Evolutionary conservation across 2,888 invertebrate species (phyloP).

Genomic region (Cacoxenus indagator): DNA sequence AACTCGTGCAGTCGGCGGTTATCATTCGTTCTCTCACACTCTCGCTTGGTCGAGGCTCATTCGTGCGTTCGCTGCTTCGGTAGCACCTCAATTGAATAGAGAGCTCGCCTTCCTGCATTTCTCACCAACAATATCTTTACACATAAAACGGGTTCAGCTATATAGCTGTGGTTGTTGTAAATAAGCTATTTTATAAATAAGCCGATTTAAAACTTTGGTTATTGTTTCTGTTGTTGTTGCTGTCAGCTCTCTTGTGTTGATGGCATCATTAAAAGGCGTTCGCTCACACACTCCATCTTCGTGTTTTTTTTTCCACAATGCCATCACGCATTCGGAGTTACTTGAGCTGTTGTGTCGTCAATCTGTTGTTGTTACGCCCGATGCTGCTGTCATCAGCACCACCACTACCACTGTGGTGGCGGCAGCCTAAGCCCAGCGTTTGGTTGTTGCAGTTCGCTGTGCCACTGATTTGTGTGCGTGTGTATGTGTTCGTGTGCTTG

Average conservation of each 20-base stretch:
- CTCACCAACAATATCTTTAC: conserved; percentile 1
- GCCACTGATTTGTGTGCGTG: too few species aligned
- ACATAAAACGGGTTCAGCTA: conserved; percentile 10
- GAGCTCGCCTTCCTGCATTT: conserved; percentile 19
- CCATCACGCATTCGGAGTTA: conserved; percentile 29
- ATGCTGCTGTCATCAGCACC: conserved; percentile 5
- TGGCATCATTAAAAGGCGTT: conserved; percentile 15
- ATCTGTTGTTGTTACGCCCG: conserved; percentile 13
- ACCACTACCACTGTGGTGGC: conserved; percentile 2
- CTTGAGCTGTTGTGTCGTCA: conserved; percentile 12
- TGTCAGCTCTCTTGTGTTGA: conserved; percentile 16
- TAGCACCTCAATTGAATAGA: conserved; percentile 1
- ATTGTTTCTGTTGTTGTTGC: conserved; percentile 3
- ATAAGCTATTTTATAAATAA: too few species aligned
- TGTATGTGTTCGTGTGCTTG: conserved; percentile 28
- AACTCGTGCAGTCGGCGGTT: not conserved
- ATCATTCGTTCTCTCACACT: conserved; percentile 14
- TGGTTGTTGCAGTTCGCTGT: conserved; percentile 31
- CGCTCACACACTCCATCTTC: not conserved
- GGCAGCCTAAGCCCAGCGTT: not conserved
- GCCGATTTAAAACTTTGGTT: not conserved
- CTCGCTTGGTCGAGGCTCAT: not conserved
- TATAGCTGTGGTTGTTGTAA: conserved; percentile 4
- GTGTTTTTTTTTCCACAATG: conserved; percentile 29
- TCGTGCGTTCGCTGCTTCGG: not conserved